Percentiles rank a stretch among this genome's conserved stretches.
phyloP scores from a whole-genome alignment of 2,888 invertebrate genomes.

The Hanleya hanleyi region DNA sequence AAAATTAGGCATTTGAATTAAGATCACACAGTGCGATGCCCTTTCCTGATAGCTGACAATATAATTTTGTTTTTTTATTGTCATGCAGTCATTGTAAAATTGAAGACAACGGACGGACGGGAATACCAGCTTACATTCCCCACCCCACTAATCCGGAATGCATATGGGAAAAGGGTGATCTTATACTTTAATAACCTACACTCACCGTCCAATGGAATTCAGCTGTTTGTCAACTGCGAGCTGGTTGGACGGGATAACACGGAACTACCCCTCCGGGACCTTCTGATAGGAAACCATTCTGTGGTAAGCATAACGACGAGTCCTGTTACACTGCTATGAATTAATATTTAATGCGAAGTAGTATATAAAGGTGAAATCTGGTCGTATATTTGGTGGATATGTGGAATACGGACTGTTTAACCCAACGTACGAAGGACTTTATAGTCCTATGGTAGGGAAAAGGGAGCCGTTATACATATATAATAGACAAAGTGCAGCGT shows the following conservation, averaged over 20 bases:
- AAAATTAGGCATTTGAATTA: no score
- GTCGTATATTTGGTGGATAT: no score
- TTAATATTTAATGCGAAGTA: no score
- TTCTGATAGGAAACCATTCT: conserved; percentile 43
- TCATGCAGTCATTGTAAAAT: conserved; percentile 49
- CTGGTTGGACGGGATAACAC: conserved; percentile 53
- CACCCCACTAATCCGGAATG: conserved; percentile 22
- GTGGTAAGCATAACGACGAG: conserved; percentile 48
- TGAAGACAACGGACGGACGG: conserved; percentile 48
- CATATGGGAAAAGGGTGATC: conserved; percentile 36
- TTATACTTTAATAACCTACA: conserved; percentile 54
- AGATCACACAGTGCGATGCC: no score
- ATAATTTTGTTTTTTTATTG: conserved; percentile 9
- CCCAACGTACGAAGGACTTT: no score
- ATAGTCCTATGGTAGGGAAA: no score
- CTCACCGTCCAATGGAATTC: conserved; percentile 46
- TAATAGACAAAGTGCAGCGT: no score
- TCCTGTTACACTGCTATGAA: no score
- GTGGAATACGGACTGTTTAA: no score
- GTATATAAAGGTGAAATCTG: no score
- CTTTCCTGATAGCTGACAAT: no score
- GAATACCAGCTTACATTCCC: conserved; percentile 54
- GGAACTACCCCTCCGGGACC: conserved; percentile 55
- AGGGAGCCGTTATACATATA: no score
- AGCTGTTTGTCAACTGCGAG: conserved; percentile 57